A percentile compares a stretch with the other conserved stretches of the same genome.
phyloP scores from a whole-genome alignment of 2,113 vertebrate genomes.

The Cariama cristata region DNA sequence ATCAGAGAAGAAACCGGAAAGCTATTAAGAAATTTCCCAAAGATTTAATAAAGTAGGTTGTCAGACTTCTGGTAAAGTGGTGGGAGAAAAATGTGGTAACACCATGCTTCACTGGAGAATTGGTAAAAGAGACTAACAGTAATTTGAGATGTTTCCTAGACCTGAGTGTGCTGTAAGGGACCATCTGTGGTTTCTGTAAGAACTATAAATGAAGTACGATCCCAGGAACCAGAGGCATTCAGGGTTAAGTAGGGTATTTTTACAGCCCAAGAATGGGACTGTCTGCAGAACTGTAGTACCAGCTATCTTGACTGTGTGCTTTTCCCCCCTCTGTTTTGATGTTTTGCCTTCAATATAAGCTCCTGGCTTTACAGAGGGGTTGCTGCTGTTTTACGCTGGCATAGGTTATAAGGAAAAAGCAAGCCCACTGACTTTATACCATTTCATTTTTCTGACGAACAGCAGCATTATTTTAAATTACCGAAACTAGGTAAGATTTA shows the following conservation, averaged over 20 bases:
- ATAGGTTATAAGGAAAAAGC: background rate
- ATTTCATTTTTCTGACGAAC: slow-evolving; percentile 1
- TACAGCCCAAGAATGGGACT: background rate
- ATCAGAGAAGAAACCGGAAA: background rate
- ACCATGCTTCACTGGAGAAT: slow-evolving; percentile 18
- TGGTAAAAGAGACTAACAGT: slow-evolving; percentile 22
- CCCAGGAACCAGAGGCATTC: background rate
- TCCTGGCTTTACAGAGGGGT: background rate
- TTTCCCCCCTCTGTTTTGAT: slow-evolving; percentile 1
- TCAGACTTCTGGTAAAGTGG: slow-evolving; percentile 33
- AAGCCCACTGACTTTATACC: background rate
- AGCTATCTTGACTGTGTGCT: background rate
- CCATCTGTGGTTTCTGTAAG: slow-evolving; percentile 40
- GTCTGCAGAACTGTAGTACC: slow-evolving; percentile 2
- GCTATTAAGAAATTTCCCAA: background rate
- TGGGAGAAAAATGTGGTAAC: slow-evolving; percentile 27
- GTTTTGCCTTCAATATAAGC: slow-evolving; percentile 17
- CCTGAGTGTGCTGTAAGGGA: background rate
- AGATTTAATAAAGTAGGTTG: background rate
- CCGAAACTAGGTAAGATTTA: background rate
- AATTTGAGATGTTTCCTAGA: slow-evolving; percentile 34
- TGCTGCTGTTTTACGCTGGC: background rate
- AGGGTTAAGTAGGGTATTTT: slow-evolving; percentile 33
- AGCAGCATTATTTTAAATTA: slow-evolving; percentile 11
- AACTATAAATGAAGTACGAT: slow-evolving; percentile 41